Conservation (phyloP, 2,797 vertebrate species). For the Macropodus opercularis region DNA sequence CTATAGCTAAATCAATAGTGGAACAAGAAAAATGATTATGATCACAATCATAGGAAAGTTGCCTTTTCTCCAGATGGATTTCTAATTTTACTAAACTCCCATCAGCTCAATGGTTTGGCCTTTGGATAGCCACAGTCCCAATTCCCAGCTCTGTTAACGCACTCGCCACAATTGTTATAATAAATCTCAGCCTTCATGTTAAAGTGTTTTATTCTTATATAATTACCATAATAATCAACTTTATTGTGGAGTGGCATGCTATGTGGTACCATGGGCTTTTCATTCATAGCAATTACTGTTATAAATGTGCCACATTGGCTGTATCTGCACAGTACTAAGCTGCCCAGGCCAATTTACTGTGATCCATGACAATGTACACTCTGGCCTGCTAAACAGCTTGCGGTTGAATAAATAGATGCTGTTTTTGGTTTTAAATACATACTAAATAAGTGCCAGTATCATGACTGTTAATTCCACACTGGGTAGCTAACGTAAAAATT, state of each 20-base stretch:
- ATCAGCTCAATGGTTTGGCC: conserved; percentile 56
- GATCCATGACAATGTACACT: conserved; percentile 72
- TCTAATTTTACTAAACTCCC: conserved; percentile 65
- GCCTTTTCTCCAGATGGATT: conserved; percentile 67
- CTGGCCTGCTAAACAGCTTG: conserved; percentile 61
- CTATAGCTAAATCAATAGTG: conserved; percentile 68
- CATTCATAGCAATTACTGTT: conserved; percentile 73
- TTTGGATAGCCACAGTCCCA: conserved; percentile 56
- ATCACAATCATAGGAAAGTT: conserved; percentile 63
- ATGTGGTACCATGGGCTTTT: conserved; percentile 65
- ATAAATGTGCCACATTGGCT: conserved; percentile 65
- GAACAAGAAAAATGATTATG: conserved; percentile 77
- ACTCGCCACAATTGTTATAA: conserved; percentile 65
- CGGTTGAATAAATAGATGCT: conserved; percentile 51
- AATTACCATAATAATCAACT: conserved; percentile 81
- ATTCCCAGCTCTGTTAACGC: conserved; percentile 62
- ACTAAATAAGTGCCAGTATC: conserved; percentile 61
- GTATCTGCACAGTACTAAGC: conserved; percentile 74
- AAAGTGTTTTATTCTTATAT: conserved; percentile 76
- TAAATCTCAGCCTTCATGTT: conserved; percentile 68
- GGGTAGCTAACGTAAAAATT: conserved; percentile 65
- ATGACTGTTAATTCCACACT: conserved; percentile 55
- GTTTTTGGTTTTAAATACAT: conserved; percentile 71
- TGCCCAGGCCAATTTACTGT: conserved; percentile 72
- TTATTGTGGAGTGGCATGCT: conserved; percentile 74